phyloP scores from a whole-genome alignment of 2,888 invertebrate species.

The Salpingus planirostris region DNA sequence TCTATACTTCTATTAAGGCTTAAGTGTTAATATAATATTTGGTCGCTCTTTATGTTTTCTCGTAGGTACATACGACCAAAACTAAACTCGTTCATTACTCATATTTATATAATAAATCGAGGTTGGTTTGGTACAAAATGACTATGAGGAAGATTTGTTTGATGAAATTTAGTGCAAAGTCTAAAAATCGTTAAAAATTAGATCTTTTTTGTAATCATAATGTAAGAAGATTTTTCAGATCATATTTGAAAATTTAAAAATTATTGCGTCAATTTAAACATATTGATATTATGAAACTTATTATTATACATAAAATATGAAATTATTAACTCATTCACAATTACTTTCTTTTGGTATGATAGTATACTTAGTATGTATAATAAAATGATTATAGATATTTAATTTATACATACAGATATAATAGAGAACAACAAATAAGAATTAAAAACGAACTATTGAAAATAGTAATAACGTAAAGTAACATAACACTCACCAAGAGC shows the following conservation, averaged over 20 bases:
- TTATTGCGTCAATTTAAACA: slow-evolving; percentile 17
- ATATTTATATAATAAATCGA: too few relatives aligned
- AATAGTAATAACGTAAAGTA: background rate
- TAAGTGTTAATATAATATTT: slow-evolving; percentile 33
- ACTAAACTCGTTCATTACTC: too few relatives aligned
- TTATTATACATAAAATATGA: background rate
- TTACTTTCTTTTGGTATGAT: background rate
- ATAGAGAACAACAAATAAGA: slow-evolving; percentile 1
- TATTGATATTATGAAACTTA: slow-evolving; percentile 8
- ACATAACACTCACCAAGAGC: background rate
- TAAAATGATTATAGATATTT: background rate
- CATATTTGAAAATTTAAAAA: slow-evolving; percentile 11
- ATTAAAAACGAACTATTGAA: slow-evolving; percentile 1
- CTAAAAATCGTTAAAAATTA: slow-evolving; percentile 3
- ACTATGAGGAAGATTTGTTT: slow-evolving; percentile 6
- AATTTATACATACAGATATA: background rate
- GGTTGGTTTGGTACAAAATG: slow-evolving; percentile 15
- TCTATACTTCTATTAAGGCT: slow-evolving; percentile 38
- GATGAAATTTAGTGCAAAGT: slow-evolving; percentile 11
- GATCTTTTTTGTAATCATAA: slow-evolving; percentile 2
- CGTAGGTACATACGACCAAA: slow-evolving; percentile 14
- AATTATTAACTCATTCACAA: background rate
- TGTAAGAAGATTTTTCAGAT: slow-evolving; percentile 10
- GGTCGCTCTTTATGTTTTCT: slow-evolving; percentile 33
- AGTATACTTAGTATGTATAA: background rate